Percentiles rank a stretch among this genome's conserved stretches.
Evolutionary conservation across 2,113 vertebrate species (phyloP).

Genomic region (Melanerpes aurifrons): DNA sequence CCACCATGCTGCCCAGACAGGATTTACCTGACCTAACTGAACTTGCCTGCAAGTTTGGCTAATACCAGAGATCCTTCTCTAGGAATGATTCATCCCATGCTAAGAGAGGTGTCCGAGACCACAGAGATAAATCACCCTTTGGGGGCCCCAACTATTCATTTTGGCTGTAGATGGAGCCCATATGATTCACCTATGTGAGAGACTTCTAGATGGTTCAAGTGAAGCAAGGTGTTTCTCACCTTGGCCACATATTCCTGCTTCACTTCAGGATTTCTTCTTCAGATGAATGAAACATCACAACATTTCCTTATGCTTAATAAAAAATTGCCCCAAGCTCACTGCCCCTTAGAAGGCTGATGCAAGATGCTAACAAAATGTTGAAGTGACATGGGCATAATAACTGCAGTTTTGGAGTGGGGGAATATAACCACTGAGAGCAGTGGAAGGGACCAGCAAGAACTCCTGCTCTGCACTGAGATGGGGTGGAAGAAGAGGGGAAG

Average conservation of each 20-base stretch:
- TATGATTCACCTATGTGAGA: neutral
- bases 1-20: neutral
- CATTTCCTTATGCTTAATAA: neutral
- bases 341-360: neutral
- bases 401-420: neutral
- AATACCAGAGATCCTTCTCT: neutral
- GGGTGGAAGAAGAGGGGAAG: neutral
- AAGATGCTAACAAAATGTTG: neutral
- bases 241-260: neutral
- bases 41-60: neutral
- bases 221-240: neutral
- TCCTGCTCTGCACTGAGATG: neutral
- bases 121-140: neutral
- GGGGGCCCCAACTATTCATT: fast-evolving
- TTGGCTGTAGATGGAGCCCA: neutral
- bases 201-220: neutral
- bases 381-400: neutral
- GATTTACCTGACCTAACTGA: neutral
- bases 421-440: neutral
- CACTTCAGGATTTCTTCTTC: neutral
- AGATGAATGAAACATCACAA: neutral
- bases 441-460: neutral
- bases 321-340: neutral
- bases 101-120: neutral
- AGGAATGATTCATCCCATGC: neutral